phyloP scores from a whole-genome alignment of 2,797 vertebrate species.

The Anguilla marmorata region DNA sequence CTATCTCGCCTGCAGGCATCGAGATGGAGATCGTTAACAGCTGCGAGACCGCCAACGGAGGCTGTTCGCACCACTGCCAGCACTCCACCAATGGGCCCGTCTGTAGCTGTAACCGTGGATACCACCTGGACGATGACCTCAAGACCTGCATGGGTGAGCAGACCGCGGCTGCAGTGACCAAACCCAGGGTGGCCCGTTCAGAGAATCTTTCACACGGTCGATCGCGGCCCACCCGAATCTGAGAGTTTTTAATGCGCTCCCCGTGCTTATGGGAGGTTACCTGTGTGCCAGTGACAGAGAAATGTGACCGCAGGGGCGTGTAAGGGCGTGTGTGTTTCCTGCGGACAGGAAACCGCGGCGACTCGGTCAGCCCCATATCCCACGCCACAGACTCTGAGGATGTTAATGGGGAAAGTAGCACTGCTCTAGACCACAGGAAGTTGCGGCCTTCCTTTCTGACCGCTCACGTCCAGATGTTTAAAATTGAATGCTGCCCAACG shows the following conservation, averaged over 20 bases:
- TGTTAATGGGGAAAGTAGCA: not conserved
- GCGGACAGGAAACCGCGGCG: not conserved
- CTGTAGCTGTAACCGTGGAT: conserved; percentile 77
- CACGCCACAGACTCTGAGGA: not conserved
- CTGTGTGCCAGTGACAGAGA: not conserved
- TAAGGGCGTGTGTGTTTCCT: not conserved
- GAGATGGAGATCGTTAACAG: conserved; percentile 85
- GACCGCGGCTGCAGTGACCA: not conserved
- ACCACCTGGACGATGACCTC: conserved; percentile 70
- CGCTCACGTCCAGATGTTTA: not conserved
- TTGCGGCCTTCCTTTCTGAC: not conserved
- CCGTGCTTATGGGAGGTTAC: not conserved
- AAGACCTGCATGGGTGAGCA: conserved; percentile 76
- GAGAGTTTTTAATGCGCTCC: not conserved
- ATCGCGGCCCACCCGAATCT: not conserved
- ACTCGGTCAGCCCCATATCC: not conserved
- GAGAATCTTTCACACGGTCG: not conserved
- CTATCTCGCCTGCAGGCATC: conserved; percentile 68
- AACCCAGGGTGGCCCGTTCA: not conserved
- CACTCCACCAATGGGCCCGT: conserved; percentile 71
- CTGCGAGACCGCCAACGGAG: conserved; percentile 74
- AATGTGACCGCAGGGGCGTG: not conserved
- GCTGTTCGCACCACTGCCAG: conserved; percentile 78
- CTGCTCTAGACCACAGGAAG: not conserved
- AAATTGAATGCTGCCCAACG: not conserved